Conservation (phyloP, 2,113 vertebrate genomes). For the Archilochus colubris region DNA sequence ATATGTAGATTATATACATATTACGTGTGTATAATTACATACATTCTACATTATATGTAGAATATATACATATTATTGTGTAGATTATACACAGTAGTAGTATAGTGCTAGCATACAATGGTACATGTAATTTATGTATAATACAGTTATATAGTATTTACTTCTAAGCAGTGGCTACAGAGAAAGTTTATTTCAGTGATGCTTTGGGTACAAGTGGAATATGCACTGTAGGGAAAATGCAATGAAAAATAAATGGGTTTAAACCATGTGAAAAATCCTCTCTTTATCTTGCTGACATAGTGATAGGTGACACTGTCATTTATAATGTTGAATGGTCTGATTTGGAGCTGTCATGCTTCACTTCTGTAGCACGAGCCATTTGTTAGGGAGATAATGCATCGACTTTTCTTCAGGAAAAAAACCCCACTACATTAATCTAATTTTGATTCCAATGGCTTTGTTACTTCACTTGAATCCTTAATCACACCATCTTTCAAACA, state of each 20-base stretch:
- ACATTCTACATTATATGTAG: not conserved
- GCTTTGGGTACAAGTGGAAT: not conserved
- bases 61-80: not conserved
- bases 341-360: not conserved
- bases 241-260: not conserved
- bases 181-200: not conserved
- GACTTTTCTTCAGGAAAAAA: not conserved
- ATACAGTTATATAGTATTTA: not conserved
- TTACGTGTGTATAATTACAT: too few species aligned
- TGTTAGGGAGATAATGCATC: not conserved
- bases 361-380: not conserved
- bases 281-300: constrained; percentile 37
- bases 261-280: constrained; percentile 14
- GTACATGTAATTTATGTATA: not conserved
- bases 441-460: constrained; percentile 19
- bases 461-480: constrained; percentile 16
- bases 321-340: not conserved
- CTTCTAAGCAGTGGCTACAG: not conserved
- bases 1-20: not conserved
- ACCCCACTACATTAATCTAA: not conserved
- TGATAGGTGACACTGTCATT: not conserved
- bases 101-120: too few species aligned
- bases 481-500: not conserved
- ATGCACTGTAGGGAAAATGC: rapidly evolving
- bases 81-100: too few species aligned